Evolutionary conservation across 1,140 invertebrate genomes (phyloP), one percentile per base, ranked within the genome.

Genomic region (Cyphomyrmex costatus): DNA sequence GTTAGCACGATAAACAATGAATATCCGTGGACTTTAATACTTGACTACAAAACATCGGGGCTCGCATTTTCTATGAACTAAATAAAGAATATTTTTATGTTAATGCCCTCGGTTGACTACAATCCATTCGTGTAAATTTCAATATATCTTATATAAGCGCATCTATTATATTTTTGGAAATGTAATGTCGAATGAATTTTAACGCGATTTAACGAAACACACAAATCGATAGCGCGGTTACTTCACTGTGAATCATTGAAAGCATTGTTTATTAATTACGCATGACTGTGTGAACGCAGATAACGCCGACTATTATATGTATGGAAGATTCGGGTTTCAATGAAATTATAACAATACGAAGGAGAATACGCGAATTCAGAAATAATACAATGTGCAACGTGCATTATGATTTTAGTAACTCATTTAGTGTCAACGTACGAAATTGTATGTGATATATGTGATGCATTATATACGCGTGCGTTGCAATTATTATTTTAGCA

Each of bases 241-340:
- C 66, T 73, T 82, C 24, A 16, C 51, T 24, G 51, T 60, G 24
- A 73, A 73, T 82, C 66, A 82, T 82, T 73, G 33, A 60, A 73
- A 71, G 79, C 79, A 60, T 73, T 82, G 51, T 71, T 58, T 82
- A 73, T 82, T 82, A 82, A 82, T 82, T 82, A 73, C 70, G n/a
- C 51, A 60, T 51, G 53, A 82, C 53, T 58, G 66, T 60, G 53
- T n/a, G 51, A 24, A 30, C 36, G 79, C 79, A 60, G 78, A 73
- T 82, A 82, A 73, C 53, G 36, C 51, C 12, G 27, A 16, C 36
- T 46, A 60, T 73, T 82, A 60, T 60, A 19, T 21, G 53, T n/a
- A 8, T 30, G 14, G 53, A 73, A 82, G 53, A 46, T 12, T 73
- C 79, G 19, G 33, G 5, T 42, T 80, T 27, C 53, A 46, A 30